Evolutionary conservation across 2,888 invertebrate species (phyloP), one percentile per base, ranked within the genome.

Genomic region (Eutolmus rufibarbis): DNA sequence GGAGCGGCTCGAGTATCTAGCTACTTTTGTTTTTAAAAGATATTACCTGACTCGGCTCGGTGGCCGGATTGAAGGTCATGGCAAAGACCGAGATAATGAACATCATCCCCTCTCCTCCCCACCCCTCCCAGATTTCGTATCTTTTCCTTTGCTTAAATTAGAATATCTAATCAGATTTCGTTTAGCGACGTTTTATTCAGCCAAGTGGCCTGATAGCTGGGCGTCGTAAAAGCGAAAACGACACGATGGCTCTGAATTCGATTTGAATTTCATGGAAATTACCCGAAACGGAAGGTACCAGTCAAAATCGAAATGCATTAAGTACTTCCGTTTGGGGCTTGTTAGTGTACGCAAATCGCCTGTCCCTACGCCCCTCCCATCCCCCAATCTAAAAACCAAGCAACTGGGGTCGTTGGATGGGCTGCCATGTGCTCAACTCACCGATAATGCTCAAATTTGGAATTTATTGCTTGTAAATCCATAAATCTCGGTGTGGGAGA

Each of bases 111-210:
- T 23, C 43, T 46, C 56, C 23, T 78, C 37, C n/a, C 43, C 78
- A 14, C 43, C 78, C 56, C 23, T 2, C 12, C 12, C 2, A 23
- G 66, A 28, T 66, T 28, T 23, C 19, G 9, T 37, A 78, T 40
- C 37, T 78, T 40, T 46, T 28, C 1, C 14, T 79, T 51, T 19
- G 23, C 28, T 79, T 79, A 79, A 79, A 23, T 46, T 79, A 79
- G 79, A 79, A 79, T 79, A 79, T 79, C 79, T 79, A 31, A 79
- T 79, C 79, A 79, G 79, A 31, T 79, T 28, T 79, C 79, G 79
- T 31, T 66, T 66, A n/a, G 66, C 23, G 66, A 66, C 23, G 28
- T 28, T 19, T 51, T 66, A 23, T 66, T 66, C 66, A 46, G 3
- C 23, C 28, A 23, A 66, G 28, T 66, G 28, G 57, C 7, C 57